phyloP scores from a whole-genome alignment of 1,140 invertebrate genomes.

The Marisa cornuarietis region DNA sequence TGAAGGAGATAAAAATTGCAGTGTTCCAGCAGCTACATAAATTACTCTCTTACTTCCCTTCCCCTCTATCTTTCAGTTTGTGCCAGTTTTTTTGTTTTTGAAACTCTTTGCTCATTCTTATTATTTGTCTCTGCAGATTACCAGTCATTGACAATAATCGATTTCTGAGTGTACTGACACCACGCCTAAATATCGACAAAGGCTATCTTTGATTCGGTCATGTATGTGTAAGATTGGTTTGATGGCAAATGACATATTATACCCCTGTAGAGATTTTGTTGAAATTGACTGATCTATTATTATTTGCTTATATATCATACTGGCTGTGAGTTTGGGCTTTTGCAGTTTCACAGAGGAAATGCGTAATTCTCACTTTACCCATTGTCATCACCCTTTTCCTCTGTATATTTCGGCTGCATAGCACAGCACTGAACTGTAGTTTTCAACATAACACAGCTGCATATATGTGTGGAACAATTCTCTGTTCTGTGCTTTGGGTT shows the following conservation, averaged over 20 bases:
- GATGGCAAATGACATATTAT: slow-evolving; percentile 4
- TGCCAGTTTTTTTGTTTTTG: too few species aligned
- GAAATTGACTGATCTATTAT: not conserved
- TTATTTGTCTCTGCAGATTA: slow-evolving; percentile 19
- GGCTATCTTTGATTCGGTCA: slow-evolving; percentile 20
- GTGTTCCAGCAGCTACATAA: too few species aligned
- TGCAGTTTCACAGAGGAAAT: not conserved
- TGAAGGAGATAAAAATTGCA: too few species aligned
- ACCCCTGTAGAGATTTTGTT: slow-evolving; percentile 1
- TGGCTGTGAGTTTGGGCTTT: not conserved
- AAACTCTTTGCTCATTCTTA: not conserved
- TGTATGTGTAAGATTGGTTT: slow-evolving; percentile 12
- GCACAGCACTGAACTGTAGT: too few species aligned
- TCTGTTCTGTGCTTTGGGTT: too few species aligned
- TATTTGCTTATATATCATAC: slow-evolving; percentile 8
- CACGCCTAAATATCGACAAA: slow-evolving; percentile 25
- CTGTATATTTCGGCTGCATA: too few species aligned
- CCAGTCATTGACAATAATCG: slow-evolving; percentile 25
- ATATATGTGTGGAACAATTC: too few species aligned
- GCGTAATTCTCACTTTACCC: too few species aligned
- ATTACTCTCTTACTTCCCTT: too few species aligned
- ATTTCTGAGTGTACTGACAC: slow-evolving; percentile 27
- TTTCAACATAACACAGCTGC: too few species aligned
- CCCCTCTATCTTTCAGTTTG: too few species aligned
- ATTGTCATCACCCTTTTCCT: too few species aligned